These are phyloP conservation scores for Trichopria drosophilae DNA, from an alignment of 2,888 invertebrate species.

Conservation along the genomic window DNA sequence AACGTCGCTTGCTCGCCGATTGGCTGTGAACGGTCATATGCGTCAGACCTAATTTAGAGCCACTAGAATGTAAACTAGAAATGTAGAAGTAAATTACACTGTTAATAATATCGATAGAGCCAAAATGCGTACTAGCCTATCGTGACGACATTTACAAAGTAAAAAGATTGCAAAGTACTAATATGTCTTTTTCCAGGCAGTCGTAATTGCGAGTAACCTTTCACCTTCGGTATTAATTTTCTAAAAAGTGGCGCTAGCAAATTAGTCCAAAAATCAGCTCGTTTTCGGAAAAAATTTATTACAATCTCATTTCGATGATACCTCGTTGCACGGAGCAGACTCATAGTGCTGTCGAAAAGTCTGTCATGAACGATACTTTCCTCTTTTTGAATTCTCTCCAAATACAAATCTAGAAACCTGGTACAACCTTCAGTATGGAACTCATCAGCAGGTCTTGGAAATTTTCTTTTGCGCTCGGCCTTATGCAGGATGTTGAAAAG, in stretches of 20 bases:
- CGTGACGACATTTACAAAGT: too few relatives aligned
- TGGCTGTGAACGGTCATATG: too few relatives aligned
- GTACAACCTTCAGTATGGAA: conserved; percentile 56
- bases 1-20: too few relatives aligned
- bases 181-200: too few relatives aligned
- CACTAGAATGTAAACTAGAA: too few relatives aligned
- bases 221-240: conserved; percentile 44
- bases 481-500: conserved; percentile 57
- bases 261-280: conserved; percentile 55
- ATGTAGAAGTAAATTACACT: too few relatives aligned
- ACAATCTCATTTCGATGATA: conserved; percentile 56
- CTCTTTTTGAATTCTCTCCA: conserved; percentile 50
- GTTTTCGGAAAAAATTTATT: conserved; percentile 54
- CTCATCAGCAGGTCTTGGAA: conserved; percentile 53
- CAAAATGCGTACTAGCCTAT: too few relatives aligned
- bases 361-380: conserved; percentile 52
- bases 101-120: too few relatives aligned
- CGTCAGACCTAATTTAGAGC: too few relatives aligned
- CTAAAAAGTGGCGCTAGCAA: conserved; percentile 53
- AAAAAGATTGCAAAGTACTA: too few relatives aligned
- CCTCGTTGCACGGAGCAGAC: conserved; percentile 56
- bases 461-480: conserved; percentile 53
- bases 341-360: conserved; percentile 55
- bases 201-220: conserved; percentile 55
- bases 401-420: conserved; percentile 52